Evolutionary conservation across 2,113 vertebrate genomes (phyloP).

Genomic region (Cynocephalus volans): DNA sequence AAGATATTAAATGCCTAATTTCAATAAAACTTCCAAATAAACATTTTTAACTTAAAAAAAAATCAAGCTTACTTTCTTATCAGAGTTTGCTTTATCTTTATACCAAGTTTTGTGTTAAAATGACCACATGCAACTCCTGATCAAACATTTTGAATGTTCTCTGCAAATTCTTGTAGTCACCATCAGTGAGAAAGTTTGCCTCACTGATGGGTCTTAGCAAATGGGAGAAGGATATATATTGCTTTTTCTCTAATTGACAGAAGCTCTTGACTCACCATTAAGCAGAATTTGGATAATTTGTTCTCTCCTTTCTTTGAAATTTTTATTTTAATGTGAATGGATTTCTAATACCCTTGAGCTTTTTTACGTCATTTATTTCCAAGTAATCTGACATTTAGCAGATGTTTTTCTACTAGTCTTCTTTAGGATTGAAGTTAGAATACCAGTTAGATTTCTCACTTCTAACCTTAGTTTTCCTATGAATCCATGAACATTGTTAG

Average conservation of each 20-base stretch:
- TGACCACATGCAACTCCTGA: not conserved
- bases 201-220: not conserved
- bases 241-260: constrained; percentile 30
- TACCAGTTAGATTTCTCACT: not conserved
- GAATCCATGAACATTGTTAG: not conserved
- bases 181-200: not conserved
- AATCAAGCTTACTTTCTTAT: constrained; percentile 32
- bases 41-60: constrained; percentile 22
- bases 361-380: constrained; percentile 37
- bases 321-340: not conserved
- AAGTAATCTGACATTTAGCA: not conserved
- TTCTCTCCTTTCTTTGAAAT: constrained; percentile 21
- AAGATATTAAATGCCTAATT: constrained; percentile 10
- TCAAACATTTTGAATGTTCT: not conserved
- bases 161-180: not conserved
- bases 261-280: not conserved
- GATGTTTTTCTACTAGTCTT: constrained; percentile 27
- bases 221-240: not conserved
- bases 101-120: constrained; percentile 13
- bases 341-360: constrained; percentile 46
- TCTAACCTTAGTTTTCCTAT: constrained; percentile 40
- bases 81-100: constrained; percentile 13
- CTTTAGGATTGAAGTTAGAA: constrained; percentile 13
- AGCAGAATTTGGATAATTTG: not conserved
- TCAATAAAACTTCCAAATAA: constrained; percentile 23